A percentile compares a stretch with the other conserved stretches of the same genome.
Evolutionary conservation across 2,113 vertebrate species (phyloP).

Genomic region (Oryzias woworae): DNA sequence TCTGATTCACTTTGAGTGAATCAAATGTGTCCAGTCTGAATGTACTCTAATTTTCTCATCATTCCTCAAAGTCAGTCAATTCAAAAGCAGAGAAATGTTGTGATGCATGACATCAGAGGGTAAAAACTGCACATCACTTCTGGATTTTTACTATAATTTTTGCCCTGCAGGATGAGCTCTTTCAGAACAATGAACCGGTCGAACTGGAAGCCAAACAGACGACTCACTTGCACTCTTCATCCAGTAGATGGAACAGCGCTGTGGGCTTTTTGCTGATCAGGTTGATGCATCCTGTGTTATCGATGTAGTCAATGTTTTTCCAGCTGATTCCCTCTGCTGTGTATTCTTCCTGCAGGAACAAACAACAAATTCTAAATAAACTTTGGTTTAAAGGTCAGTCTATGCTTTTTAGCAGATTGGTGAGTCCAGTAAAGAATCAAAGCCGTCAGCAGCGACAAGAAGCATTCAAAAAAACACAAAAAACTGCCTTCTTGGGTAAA

Average conservation of each 20-base stretch:
- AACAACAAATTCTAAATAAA: neutral
- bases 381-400: neutral
- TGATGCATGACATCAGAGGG: too few relatives aligned
- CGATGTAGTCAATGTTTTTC: conserved; percentile 96
- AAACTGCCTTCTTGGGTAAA: neutral
- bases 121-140: neutral
- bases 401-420: neutral
- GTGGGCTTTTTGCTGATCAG: conserved; percentile 99
- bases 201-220: conserved; percentile 5
- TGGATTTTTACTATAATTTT: neutral
- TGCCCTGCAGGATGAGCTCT: neutral
- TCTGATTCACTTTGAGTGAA: too few relatives aligned
- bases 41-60: too few relatives aligned
- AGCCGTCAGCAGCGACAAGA: neutral
- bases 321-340: conserved; percentile 93
- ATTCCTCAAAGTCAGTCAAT: neutral
- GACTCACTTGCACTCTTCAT: conserved; percentile 99
- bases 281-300: conserved; percentile 95
- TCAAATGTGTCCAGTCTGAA: too few relatives aligned
- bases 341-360: conserved; percentile 88
- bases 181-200: conserved; percentile 5
- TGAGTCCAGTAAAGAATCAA: neutral
- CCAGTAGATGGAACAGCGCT: conserved; percentile 94
- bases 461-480: too few relatives aligned
- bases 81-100: neutral